Evolutionary conservation across 2,113 vertebrate species (phyloP), one percentile per base, ranked within the genome.

Genomic region (Callorhinus ursinus): DNA sequence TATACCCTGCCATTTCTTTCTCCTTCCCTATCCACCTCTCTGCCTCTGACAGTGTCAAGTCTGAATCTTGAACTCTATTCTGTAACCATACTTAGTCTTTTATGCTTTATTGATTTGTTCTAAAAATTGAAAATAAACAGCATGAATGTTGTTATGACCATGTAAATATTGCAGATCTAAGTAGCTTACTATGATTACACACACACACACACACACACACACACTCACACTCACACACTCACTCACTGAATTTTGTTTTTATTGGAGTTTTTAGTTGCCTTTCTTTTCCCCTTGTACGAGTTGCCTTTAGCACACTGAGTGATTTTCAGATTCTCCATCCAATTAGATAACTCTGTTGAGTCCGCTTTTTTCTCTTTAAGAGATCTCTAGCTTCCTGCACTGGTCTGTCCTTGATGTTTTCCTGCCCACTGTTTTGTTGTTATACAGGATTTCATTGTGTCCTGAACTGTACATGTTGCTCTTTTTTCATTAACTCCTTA

Each of bases 71-170:
- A 91, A 85, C 63, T 95, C 88, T 93, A 2, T 85, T 72, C 61
- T 88, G 19, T 87, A 93, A 88, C 42, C 16, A 90, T 59, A 79
- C 61, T 71, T 80, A 74, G 31, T 85, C n/a, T 91, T 87, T 49
- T 71, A 55, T 92, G 33, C 22, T 81, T 94, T 93, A 72, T 57
- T 93, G 82, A 28, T 55, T 81, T 46, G 36, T 88, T 71, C 65
- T 55, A 12, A 93, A 91, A 63, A 42, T 83, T 81, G 71, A 63
- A 82, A 97, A 63, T 79, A 92, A 92, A 86, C 19, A 59, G 76
- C 18, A 12, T 71, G 55, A 61, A 55, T 39, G 11, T 79, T 57
- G 13, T 14, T 83, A 71, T 67, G 22, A 76, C 53, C 12, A 12
- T 59, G 8, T 57, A 53, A 81, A 77, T 92, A 77, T 69, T 39